Evolutionary conservation across 2,797 vertebrate genomes (phyloP).

Genomic region (Semotilus atromaculatus): DNA sequence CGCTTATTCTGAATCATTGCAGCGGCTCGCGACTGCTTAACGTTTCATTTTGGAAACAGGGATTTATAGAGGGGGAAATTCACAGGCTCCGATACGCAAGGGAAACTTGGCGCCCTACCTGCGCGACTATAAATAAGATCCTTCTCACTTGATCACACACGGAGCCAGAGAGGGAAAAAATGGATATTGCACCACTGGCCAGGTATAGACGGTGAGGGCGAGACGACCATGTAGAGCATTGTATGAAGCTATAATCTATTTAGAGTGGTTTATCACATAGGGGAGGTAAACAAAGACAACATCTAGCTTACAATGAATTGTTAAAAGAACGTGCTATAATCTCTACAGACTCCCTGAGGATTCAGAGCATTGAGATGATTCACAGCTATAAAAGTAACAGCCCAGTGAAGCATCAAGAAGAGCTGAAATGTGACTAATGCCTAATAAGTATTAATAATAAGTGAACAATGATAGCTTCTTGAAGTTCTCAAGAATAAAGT

Average conservation of each 20-base stretch:
- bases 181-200: slow-evolving; percentile 26
- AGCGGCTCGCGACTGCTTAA: slow-evolving; percentile 65
- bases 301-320: neutral
- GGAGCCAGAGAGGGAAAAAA: slow-evolving; percentile 21
- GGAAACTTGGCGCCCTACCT: slow-evolving; percentile 65
- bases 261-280: neutral
- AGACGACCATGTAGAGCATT: neutral
- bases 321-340: neutral
- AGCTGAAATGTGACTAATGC: slow-evolving; percentile 10
- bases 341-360: neutral
- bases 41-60: slow-evolving; percentile 72
- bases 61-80: slow-evolving; percentile 68
- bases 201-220: neutral
- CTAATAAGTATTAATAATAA: slow-evolving; percentile 28
- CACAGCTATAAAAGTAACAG: slow-evolving; percentile 13
- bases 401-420: neutral
- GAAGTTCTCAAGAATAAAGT: neutral
- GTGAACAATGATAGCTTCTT: neutral
- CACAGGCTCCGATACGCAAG: slow-evolving; percentile 56
- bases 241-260: slow-evolving; percentile 18
- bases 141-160: slow-evolving; percentile 60
- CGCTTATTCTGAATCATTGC: slow-evolving; percentile 72
- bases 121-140: slow-evolving; percentile 66
- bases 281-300: slow-evolving; percentile 20
- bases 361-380: neutral